A percentile compares a stretch with the other conserved stretches of the same genome.
Conservation (phyloP, 1,140 invertebrate species). For the Hyphantria cunea region DNA sequence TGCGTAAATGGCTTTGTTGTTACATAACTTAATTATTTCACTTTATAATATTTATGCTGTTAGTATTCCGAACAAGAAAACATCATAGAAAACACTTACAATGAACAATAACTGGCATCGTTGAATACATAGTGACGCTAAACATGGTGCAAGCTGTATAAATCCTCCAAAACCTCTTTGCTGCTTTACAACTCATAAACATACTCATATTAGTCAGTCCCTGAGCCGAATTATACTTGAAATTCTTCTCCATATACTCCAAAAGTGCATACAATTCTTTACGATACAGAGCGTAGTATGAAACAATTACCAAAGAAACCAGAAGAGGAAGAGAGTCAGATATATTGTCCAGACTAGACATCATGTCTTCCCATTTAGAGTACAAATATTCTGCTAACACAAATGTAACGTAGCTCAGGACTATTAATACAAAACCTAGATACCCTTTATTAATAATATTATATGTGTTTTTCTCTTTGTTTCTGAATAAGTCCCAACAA, state of each 20-base stretch:
- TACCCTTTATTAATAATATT: constrained; percentile 58
- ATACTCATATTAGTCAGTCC: constrained; percentile 73
- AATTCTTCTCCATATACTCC: constrained; percentile 55
- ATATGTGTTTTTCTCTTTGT: constrained; percentile 34
- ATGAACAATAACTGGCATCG: constrained; percentile 52
- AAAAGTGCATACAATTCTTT: constrained; percentile 56
- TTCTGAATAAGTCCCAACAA: constrained; percentile 64
- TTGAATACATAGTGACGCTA: constrained; percentile 60
- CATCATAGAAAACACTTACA: no score
- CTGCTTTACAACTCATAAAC: constrained; percentile 52
- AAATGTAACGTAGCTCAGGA: constrained; percentile 40
- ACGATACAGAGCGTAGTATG: constrained; percentile 55
- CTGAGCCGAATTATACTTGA: constrained; percentile 59
- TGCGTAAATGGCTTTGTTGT: no score
- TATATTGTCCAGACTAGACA: constrained; percentile 58
- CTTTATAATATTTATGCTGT: no score
- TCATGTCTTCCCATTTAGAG: constrained; percentile 55
- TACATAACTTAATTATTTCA: no score
- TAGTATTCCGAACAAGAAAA: no score
- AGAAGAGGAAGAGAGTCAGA: constrained; percentile 59
- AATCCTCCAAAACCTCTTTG: constrained; percentile 56
- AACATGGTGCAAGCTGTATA: constrained; percentile 66
- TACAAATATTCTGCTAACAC: constrained; percentile 54
- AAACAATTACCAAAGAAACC: constrained; percentile 53
- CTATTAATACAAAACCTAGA: constrained; percentile 52